Percentiles rank a stretch among this genome's conserved stretches.
phyloP scores from a whole-genome alignment of 2,797 vertebrate species.

The Eurystomus glaucurus region DNA sequence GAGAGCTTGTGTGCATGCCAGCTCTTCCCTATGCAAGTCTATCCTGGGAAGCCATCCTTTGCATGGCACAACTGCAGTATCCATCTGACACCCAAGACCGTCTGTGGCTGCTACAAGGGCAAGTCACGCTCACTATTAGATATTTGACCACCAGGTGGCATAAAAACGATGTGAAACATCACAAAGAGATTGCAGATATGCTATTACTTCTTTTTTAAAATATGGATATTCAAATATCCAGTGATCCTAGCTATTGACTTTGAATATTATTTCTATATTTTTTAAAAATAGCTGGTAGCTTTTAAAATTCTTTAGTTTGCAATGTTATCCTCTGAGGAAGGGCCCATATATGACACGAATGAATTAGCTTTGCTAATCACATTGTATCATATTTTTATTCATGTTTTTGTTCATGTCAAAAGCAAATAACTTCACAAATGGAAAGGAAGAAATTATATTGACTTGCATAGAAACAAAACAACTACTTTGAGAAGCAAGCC shows the following conservation, averaged over 20 bases:
- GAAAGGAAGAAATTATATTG: neutral
- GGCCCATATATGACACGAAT: neutral
- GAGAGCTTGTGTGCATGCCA: neutral
- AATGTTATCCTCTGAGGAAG: neutral
- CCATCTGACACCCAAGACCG: fast-evolving
- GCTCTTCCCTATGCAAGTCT: neutral
- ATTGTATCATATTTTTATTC: neutral
- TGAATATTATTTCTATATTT: neutral
- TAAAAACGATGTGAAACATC: constrained; percentile 64
- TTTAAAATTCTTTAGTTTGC: neutral
- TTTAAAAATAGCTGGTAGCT: neutral
- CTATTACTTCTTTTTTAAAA: neutral
- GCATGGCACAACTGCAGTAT: neutral
- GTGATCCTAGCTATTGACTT: neutral
- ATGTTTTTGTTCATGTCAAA: neutral
- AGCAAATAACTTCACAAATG: neutral
- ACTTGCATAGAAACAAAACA: neutral
- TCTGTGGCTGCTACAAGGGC: neutral
- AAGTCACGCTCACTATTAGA: neutral
- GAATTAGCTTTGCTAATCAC: neutral
- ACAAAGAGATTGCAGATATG: neutral
- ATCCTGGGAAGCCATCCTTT: neutral
- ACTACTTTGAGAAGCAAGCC: neutral
- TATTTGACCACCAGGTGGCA: constrained; percentile 74
- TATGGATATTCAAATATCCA: neutral